These are phyloP conservation scores for Habropoda laboriosa DNA, from an alignment of 1,140 invertebrate species.

Conservation along the genomic window DNA sequence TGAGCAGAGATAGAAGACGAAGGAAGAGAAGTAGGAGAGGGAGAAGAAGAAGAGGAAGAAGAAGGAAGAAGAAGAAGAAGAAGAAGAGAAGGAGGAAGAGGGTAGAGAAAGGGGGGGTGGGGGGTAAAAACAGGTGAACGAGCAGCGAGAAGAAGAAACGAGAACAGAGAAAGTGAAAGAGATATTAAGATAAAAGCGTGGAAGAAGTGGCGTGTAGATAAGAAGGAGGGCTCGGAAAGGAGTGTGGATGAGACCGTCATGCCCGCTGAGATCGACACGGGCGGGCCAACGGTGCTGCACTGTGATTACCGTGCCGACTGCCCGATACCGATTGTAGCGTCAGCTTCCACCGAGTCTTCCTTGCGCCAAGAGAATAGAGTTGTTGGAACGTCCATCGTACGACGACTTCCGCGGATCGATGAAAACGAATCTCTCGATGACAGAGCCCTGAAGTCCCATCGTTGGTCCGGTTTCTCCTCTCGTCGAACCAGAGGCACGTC, in stretches of 20 bases:
- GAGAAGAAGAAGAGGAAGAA: too few species aligned
- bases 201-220: conserved; percentile 20
- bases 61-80: too few species aligned
- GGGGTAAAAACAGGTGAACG: not conserved
- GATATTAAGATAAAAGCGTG: conserved; percentile 5
- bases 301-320: conserved; percentile 70
- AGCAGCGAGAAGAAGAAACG: conserved; percentile 4
- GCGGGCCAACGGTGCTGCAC: conserved; percentile 77
- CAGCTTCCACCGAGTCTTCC: conserved; percentile 30
- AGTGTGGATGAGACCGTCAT: conserved; percentile 78
- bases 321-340: conserved; percentile 65
- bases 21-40: not conserved
- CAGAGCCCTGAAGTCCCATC: not conserved
- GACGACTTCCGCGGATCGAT: conserved; percentile 13
- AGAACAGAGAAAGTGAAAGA: conserved; percentile 20
- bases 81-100: not conserved
- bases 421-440: not conserved
- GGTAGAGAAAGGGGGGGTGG: not conserved
- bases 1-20: not conserved
- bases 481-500: not conserved
- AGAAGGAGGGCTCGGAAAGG: conserved; percentile 46
- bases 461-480: conserved; percentile 2
- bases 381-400: conserved; percentile 9
- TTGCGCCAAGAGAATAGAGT: conserved; percentile 30
- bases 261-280: conserved; percentile 75